Evolutionary conservation across 2,797 vertebrate species (phyloP), one percentile per base, ranked within the genome.

Genomic region (Tapera naevia): DNA sequence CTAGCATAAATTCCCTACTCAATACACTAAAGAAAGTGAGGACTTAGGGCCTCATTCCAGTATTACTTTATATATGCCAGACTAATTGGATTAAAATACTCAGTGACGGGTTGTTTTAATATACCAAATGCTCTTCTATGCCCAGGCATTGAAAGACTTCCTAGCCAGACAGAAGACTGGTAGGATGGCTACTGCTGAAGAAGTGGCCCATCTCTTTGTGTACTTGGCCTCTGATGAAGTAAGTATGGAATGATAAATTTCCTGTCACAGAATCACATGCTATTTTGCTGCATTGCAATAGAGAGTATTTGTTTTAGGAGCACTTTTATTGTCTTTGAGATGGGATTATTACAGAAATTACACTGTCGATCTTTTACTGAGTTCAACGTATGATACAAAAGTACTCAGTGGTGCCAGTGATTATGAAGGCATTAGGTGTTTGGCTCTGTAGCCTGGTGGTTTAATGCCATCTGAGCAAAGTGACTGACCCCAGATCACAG

Each of bases 201-300:
- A 99, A 97, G 98, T 99, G 86, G 99, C 99, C 4, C 92, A 98
- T 86, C 98, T 99, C 43, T 99, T 99, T 51, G 98, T 99, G 17
- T 99, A 99, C 95, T 90, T 99, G 98, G 99, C 99, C 51, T 99
- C 99, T 11, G 99, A 99, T 91, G 99, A 99, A 97, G 99, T 99
- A 96, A 97, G 98, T 79, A 33, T 4, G 27, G 25, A 60, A 62
- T 2, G 16, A 32, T 13, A 81, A 27, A 67, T 57, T 41, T 58
- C 53, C 53, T 57, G 27, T 66, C 53, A 67, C 35, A 58, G 53
- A 79, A 80, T 46, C 48, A 13, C 13, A 9, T 11, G 12, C 30
- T 70, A 45, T 41, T 72, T 60, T 53, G 17, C 35, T 66, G 19
- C 53, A 18, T 87, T 39, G 25, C 53, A n/a, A 6, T 27, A 76